Percentiles rank a stretch among this genome's conserved stretches.
Evolutionary conservation across 2,113 vertebrate species (phyloP).

Genomic region (Dolichotis patagonum): DNA sequence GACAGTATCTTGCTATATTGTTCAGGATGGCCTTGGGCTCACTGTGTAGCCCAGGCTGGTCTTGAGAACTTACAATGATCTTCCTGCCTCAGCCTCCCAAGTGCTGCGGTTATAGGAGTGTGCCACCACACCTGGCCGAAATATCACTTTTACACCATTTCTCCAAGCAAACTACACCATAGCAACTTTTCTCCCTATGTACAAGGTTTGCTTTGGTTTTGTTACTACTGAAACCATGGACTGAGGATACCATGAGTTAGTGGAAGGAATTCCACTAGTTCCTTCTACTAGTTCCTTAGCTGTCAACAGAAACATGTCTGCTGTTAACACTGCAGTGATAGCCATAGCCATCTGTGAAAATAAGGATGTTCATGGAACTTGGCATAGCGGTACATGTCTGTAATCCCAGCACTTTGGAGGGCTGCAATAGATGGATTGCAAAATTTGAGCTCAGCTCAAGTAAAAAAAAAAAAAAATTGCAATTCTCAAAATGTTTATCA

Average conservation of each 20-base stretch:
- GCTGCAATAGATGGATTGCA: not conserved
- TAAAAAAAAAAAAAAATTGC: not conserved
- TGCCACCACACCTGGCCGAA: too few species aligned
- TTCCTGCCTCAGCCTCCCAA: too few species aligned
- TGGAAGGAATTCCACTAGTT: not conserved
- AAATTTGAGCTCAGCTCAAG: not conserved
- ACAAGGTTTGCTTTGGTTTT: conserved; percentile 6
- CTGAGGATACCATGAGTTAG: not conserved
- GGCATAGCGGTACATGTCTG: not conserved
- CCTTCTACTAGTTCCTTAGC: not conserved
- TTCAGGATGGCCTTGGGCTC: too few species aligned
- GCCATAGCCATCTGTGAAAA: not conserved
- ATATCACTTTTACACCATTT: not conserved
- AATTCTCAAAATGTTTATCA: conserved; percentile 17
- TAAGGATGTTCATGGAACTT: not conserved
- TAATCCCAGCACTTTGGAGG: not conserved
- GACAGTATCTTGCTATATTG: too few species aligned
- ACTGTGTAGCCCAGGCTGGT: too few species aligned
- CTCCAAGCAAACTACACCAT: conserved; percentile 25
- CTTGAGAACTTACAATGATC: too few species aligned
- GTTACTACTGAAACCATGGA: conserved; percentile 8
- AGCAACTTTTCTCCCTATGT: not conserved
- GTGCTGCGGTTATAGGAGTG: too few species aligned
- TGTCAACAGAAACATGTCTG: not conserved
- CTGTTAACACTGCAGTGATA: not conserved